Evolutionary conservation across 2,797 vertebrate genomes (phyloP).

Genomic region (Sitta carolinensis): DNA sequence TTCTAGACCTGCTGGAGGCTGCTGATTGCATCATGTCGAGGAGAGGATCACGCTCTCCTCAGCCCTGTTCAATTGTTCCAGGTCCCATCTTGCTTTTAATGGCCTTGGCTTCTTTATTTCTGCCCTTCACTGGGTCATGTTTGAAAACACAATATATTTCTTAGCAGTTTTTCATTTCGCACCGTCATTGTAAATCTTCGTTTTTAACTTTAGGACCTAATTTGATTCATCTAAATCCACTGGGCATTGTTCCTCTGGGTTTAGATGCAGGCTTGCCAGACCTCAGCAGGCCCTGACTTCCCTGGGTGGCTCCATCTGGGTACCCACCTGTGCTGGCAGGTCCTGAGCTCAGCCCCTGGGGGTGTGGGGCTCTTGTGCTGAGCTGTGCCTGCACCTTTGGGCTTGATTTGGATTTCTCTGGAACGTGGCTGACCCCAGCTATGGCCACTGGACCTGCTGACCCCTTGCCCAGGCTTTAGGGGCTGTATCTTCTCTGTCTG

Average conservation of each 20-base stretch:
- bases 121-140: background rate
- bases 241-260: background rate
- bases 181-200: background rate
- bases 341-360: background rate
- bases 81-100: constrained; percentile 13
- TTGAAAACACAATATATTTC: background rate
- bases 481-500: background rate
- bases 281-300: background rate
- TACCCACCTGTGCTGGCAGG: background rate
- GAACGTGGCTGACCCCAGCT: background rate
- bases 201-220: background rate
- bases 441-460: background rate
- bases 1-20: constrained; percentile 23
- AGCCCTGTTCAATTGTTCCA: background rate
- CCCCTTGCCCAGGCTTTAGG: background rate
- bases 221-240: background rate
- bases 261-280: background rate
- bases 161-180: background rate
- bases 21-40: constrained; percentile 15
- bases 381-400: background rate
- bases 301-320: background rate
- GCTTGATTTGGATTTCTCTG: background rate
- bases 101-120: background rate
- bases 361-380: background rate
- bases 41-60: background rate